Base-by-base conservation (phyloP, 2,797 vertebrate genomes). In the Enteromius argenteus region DNA sequence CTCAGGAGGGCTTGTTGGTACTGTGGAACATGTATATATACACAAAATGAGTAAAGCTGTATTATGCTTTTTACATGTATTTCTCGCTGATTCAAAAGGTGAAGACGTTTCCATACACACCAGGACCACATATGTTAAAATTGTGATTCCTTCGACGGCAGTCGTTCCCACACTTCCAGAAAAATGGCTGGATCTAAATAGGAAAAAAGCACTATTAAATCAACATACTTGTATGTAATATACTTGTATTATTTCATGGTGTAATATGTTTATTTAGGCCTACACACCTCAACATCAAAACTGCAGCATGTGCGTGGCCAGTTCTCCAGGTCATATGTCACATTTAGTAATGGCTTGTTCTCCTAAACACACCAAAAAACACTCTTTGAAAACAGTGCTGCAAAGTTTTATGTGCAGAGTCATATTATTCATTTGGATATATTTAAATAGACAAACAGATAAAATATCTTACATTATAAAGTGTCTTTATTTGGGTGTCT, bases 141-240 rank as follows among this genome's bases (percentile, higher is more conserved):
- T 4, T 87, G 21, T 0, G 73, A 7, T 0, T 79, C 2, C 79
- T 91, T 53, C 96, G 94, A 21, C 32, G 5, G 32, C 98, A 99
- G 94, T 97, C 96, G 4, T 93, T 92, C 2, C 79, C 89, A 91
- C 98, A 99, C 56, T 85, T 72, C 0, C 5, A 84, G 89, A 97
- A 97, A 81, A 94, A 91, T 0, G 97, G 97, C 89, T 96, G 95
- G 86, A 99, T 93, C 98, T 99, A 93, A 35, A 71, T 11, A 15
- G 5, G 30, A 51, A 79, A 51, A 82, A 7, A 80, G 0, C 10
- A 78, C 39, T 21, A 19, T 30, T 62, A 32, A 30, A 13, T 30
- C 15, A 21, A 78, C 3, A 49, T 17, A 17, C 35, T 19, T 15
- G 1, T 3, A 14, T 42, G 6, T 66, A 35, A 15, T 37, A 37